Conservation (phyloP, 2,888 invertebrate genomes). For the Eurois occulta region DNA sequence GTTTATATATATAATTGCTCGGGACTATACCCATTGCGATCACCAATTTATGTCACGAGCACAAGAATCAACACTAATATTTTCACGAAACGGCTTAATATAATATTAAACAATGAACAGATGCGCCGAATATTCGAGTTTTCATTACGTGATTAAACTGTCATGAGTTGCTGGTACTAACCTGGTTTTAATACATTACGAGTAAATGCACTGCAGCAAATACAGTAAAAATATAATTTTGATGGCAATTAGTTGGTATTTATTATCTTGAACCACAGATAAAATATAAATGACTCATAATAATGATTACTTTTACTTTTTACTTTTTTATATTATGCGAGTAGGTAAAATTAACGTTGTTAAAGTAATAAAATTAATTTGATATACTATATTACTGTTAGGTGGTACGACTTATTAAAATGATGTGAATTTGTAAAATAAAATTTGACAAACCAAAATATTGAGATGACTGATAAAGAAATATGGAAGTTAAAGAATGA, state of each 20-base stretch:
- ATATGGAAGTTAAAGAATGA: not conserved
- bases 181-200: conserved; percentile 7
- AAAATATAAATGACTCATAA: not conserved
- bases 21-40: not conserved
- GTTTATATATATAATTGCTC: not conserved
- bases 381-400: not conserved
- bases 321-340: not conserved
- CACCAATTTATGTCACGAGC: not conserved
- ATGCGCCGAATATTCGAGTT: conserved; percentile 27
- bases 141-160: conserved; percentile 50
- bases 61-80: not conserved
- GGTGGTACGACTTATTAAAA: not conserved
- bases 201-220: conserved; percentile 5
- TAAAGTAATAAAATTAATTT: not conserved
- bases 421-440: not conserved
- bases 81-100: conserved; percentile 10
- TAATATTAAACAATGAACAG: conserved; percentile 39
- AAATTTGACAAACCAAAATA: not conserved
- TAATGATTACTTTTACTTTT: not conserved
- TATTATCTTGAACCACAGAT: not conserved
- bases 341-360: not conserved
- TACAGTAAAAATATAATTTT: conserved; percentile 4
- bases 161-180: conserved; percentile 26
- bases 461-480: not conserved
- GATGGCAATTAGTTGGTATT: not conserved